phyloP scores from a whole-genome alignment of 2,113 vertebrate species.

The Sprattus sprattus region DNA sequence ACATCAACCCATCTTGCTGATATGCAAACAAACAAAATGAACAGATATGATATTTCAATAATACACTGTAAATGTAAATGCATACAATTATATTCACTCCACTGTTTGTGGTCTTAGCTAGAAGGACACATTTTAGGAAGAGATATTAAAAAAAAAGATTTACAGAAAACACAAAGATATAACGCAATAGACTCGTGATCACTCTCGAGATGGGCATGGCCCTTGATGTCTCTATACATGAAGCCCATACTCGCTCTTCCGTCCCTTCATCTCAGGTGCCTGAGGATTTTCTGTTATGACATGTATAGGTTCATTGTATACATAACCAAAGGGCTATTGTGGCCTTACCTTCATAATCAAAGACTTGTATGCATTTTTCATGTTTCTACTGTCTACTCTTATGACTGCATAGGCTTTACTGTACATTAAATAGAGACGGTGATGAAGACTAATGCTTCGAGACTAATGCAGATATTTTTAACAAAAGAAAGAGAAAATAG shows the following conservation, averaged over 20 bases:
- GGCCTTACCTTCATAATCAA: constrained; percentile 30
- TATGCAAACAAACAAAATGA: constrained; percentile 5
- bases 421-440: neutral
- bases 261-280: neutral
- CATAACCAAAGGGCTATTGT: constrained; percentile 36
- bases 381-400: constrained; percentile 12
- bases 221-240: neutral
- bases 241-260: neutral
- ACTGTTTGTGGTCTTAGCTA: neutral
- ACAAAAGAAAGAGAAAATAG: constrained; percentile 22
- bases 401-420: neutral
- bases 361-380: constrained; percentile 18
- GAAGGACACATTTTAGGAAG: constrained; percentile 2
- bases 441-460: constrained; percentile 11
- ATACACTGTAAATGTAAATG: neutral
- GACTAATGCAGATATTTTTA: constrained; percentile 30
- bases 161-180: neutral
- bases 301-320: constrained; percentile 9
- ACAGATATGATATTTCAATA: neutral
- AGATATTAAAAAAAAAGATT: neutral
- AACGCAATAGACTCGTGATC: neutral
- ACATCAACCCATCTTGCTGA: neutral
- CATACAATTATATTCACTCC: neutral
- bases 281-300: constrained; percentile 4
- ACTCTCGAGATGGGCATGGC: neutral